Evolutionary conservation across 2,113 vertebrate genomes (phyloP), one percentile per base, ranked within the genome.

Genomic region (Lathamus discolor): DNA sequence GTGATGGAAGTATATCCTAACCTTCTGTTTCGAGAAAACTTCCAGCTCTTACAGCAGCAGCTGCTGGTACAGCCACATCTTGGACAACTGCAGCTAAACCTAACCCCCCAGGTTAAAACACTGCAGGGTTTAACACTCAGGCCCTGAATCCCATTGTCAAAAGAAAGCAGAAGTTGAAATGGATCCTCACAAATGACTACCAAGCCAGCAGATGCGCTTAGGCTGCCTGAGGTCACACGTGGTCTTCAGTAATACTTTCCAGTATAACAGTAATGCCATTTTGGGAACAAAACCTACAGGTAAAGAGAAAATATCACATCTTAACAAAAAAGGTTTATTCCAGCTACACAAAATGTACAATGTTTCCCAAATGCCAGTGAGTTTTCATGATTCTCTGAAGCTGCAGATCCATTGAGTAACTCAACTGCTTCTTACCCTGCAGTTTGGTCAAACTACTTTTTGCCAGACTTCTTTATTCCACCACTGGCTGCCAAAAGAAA

Each of bases 381-480:
- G 55, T 67, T 85, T 92, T 85, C 27, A 13, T 14, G 37, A 78
- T 55, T 55, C 86, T 84, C 72, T 59, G 48, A 86, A 92, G 83
- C 72, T 76, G 88, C 92, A 89, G 92, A 37, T 90, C 90, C 93
- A 88, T 33, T 17, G 59, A 59, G 82, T 33, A 88, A 88, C 67
- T 78, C 10, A 14, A 64, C 75, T 44, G 25, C 86, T 84, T 72
- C 73, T 84, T 63, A 54, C 16, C 13, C 88, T 25, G 69, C 35
- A 55, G 69, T 37, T 55, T 28, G 15, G 59, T 75, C 61, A 54
- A 73, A 63, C 93, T 98, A 99, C 94, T 99, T 99, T 97, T 99
- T 99, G 78, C 99, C 99, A 48, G 99, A 99, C 96, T 99, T 99
- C 98, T 99, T 99, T 96, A 99, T 99, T 91, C 99, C 99, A 46